Base-by-base conservation (phyloP, 2,797 vertebrate genomes). In the Leuciscus waleckii region DNA sequence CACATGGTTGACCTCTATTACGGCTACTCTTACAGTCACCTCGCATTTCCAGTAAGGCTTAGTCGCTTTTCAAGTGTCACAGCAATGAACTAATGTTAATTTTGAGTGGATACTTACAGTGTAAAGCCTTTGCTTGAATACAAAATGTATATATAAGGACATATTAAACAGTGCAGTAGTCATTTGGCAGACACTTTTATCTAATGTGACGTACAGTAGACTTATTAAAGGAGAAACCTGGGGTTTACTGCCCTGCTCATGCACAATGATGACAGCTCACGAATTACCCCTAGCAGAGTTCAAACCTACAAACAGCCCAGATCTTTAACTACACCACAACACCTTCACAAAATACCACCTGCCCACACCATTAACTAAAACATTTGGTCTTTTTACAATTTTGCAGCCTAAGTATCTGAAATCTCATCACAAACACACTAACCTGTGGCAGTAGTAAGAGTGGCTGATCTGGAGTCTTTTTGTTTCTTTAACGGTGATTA, bases 1-100 rank as follows among this genome's bases (percentile, higher is more conserved):
- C 88, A 90, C 68, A 88, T 81, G 76, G 77, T 39, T 83, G 74
- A 84, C 82, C 81, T 86, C 74, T 85, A 79, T 43, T 77, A 79
- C 43, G 35, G 69, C 79, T 29, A 29, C 35, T 23, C 65, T 76
- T 77, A 39, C 35, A 71, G 37, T 83, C 85, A 77, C 56, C n/a
- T 79, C 35, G 80, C 63, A 39, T 81, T 85, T 85, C 84, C 68
- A 86, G 85, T 86, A 89, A 87, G 56, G 75, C 82, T 81, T 83
- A 79, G 78, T 80, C n/a, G 78, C 67, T 86, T 84, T 79, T 85
- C 54, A 85, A 70, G 88, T 78, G 80, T 83, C 65, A 73, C 84
- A 78, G 71, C 63, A 88, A 88, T 87, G 83, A 88, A 78, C 75
- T 83, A 19, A 76, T 77, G 65, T 58, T 78, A 39, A 85, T 61